Evolutionary conservation across 1,140 invertebrate species (phyloP).

Genomic region (Drosophila arizonae): DNA sequence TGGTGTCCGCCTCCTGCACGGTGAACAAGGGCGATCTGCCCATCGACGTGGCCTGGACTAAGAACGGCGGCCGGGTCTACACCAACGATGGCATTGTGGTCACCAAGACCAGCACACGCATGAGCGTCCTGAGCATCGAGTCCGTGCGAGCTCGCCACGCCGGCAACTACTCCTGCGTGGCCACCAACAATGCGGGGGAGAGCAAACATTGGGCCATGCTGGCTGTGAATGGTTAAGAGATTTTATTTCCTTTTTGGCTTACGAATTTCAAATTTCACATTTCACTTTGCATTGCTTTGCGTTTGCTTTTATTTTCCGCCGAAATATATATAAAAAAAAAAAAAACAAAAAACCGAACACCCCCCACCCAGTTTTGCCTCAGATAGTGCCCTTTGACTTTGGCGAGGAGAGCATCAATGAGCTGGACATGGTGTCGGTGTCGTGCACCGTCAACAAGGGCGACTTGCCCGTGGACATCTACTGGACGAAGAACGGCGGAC

Average conservation of each 20-base stretch:
- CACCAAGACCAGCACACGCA: constrained; percentile 86
- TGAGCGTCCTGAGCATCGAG: constrained; percentile 87
- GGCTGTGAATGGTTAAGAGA: constrained; percentile 62
- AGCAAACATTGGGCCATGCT: constrained; percentile 87
- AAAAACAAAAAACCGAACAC: not conserved
- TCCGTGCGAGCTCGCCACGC: constrained; percentile 86
- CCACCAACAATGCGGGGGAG: constrained; percentile 89
- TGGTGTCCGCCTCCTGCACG: constrained; percentile 89
- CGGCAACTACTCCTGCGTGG: constrained; percentile 89
- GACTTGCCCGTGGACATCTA: constrained; percentile 91
- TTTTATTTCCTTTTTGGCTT: not conserved
- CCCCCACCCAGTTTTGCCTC: constrained; percentile 85
- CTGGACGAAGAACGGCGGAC: constrained; percentile 85
- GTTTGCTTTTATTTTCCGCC: constrained; percentile 36
- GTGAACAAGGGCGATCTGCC: constrained; percentile 93
- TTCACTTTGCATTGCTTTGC: constrained; percentile 13
- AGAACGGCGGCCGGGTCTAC: constrained; percentile 79
- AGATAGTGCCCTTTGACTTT: constrained; percentile 88
- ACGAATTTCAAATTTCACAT: not conserved
- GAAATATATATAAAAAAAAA: no score
- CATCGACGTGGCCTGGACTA: constrained; percentile 89
- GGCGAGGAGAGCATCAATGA: constrained; percentile 88
- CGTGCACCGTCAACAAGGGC: constrained; percentile 93
- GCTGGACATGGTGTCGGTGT: constrained; percentile 87
- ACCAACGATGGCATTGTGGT: constrained; percentile 84